phyloP scores from a whole-genome alignment of 2,797 vertebrate genomes.

The Ptychobarbus kaznakovi region DNA sequence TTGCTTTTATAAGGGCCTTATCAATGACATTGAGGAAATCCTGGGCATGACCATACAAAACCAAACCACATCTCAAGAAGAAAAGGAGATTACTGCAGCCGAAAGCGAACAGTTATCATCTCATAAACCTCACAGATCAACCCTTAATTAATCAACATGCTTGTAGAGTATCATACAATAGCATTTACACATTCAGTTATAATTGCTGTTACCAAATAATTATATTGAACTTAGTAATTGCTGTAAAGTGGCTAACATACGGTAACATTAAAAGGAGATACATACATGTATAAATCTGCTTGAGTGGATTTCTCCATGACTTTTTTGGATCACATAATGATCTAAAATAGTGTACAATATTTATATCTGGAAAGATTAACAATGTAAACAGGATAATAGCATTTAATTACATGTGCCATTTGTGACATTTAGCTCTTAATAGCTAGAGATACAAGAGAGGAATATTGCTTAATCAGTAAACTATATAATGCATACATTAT shows the following conservation, averaged over 20 bases:
- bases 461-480: not conserved
- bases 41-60: conserved; percentile 82
- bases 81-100: conserved; percentile 51
- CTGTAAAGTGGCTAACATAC: not conserved
- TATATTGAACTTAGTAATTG: not conserved
- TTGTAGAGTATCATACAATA: not conserved
- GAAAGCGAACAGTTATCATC: conserved; percentile 24
- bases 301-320: not conserved
- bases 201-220: conserved; percentile 1
- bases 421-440: not conserved
- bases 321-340: not conserved
- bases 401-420: not conserved
- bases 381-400: not conserved
- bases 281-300: not conserved
- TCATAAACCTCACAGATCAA: not conserved
- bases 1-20: conserved; percentile 69
- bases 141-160: conserved; percentile 21
- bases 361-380: not conserved
- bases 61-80: conserved; percentile 66
- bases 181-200: conserved; percentile 46
- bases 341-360: not conserved
- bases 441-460: not conserved
- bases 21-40: conserved; percentile 80
- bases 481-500: not conserved
- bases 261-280: not conserved